These are phyloP conservation scores for Smutsia temminckii DNA, from an alignment of 2,797 vertebrate genomes.

Conservation along the genomic window DNA sequence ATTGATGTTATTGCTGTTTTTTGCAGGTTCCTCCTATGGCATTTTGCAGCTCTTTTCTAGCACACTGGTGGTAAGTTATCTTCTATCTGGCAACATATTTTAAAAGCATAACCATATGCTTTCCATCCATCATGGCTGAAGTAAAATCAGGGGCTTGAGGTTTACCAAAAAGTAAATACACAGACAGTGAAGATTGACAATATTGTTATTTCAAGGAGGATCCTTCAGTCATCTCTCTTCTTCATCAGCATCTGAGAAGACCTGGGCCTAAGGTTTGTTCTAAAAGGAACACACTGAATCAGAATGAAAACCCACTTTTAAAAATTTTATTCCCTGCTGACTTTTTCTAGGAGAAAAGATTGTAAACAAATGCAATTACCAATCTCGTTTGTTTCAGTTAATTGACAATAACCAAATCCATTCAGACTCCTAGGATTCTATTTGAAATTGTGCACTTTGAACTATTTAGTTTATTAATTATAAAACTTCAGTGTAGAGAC, in stretches of 20 bases:
- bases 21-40: conserved; percentile 94
- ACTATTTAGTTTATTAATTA: not conserved
- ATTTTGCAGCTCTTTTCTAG: conserved; percentile 97
- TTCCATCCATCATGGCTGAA: not conserved
- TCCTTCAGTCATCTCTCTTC: not conserved
- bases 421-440: not conserved
- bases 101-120: not conserved
- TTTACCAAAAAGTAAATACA: not conserved
- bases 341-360: not conserved
- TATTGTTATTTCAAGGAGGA: not conserved
- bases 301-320: not conserved
- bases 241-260: not conserved
- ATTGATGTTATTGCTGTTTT: conserved; percentile 62
- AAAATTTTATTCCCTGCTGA: not conserved
- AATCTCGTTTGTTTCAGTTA: not conserved
- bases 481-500: not conserved
- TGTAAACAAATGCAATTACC: not conserved
- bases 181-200: too few species aligned
- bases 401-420: not conserved
- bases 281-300: not conserved
- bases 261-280: not conserved
- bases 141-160: not conserved
- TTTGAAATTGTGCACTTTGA: not conserved
- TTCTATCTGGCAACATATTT: not conserved
- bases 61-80: conserved; percentile 93